Evolutionary conservation across 1,140 invertebrate genomes (phyloP).

Genomic region (Hestina assimilis): DNA sequence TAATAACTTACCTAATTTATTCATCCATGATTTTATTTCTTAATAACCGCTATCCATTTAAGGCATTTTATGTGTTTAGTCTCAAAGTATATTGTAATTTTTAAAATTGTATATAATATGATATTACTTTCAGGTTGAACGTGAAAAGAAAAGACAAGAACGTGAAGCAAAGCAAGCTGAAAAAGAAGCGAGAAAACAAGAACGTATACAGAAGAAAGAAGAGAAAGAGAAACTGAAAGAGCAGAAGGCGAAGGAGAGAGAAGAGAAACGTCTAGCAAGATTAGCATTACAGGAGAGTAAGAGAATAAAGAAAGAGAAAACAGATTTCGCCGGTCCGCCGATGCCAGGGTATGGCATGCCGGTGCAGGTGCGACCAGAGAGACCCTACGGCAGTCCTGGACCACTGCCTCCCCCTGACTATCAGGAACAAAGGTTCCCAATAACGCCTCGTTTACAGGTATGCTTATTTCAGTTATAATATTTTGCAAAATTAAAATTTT

Average conservation of each 20-base stretch:
- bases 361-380: constrained; percentile 14
- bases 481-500: neutral
- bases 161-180: constrained; percentile 76
- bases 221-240: constrained; percentile 81
- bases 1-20: too few species aligned
- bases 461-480: neutral
- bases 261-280: constrained; percentile 68
- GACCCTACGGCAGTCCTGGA: constrained; percentile 17
- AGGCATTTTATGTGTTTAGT: too few species aligned
- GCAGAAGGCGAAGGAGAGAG: constrained; percentile 69
- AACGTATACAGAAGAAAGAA: constrained; percentile 80
- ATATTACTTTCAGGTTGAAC: constrained; percentile 46
- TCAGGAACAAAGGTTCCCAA: constrained; percentile 36
- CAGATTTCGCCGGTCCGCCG: constrained; percentile 28
- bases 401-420: constrained; percentile 16
- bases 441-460: constrained; percentile 55
- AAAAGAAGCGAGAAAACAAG: constrained; percentile 80
- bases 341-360: constrained; percentile 29
- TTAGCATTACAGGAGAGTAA: constrained; percentile 68
- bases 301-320: constrained; percentile 59
- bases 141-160: constrained; percentile 70
- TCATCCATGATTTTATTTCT: too few species aligned
- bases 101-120: too few species aligned
- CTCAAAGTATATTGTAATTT: too few species aligned
- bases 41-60: too few species aligned